Percentiles rank a stretch among this genome's conserved stretches.
Evolutionary conservation across 1,140 invertebrate genomes (phyloP).

Genomic region (Drosophila burlai): DNA sequence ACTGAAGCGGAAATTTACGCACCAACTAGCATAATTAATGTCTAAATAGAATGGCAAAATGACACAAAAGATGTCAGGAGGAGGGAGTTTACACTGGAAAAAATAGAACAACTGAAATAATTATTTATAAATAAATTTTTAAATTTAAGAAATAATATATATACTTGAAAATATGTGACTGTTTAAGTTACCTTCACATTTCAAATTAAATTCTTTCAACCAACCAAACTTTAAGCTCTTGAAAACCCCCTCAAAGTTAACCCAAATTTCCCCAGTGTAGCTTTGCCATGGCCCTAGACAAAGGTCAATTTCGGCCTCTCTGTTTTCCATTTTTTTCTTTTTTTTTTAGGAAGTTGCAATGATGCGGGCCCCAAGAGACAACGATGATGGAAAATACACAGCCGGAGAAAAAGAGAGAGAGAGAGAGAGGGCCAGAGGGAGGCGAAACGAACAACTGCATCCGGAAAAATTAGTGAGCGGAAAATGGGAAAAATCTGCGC

Average conservation of each 20-base stretch:
- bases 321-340: conserved; percentile 20
- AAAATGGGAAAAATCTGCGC: conserved; percentile 68
- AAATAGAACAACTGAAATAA: too few species aligned
- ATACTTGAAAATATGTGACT: too few species aligned
- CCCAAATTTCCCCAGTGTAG: conserved; percentile 3
- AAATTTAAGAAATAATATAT: background rate
- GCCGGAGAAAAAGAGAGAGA: background rate
- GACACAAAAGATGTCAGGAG: conserved; percentile 25
- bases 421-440: background rate
- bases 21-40: conserved; percentile 65
- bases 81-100: background rate
- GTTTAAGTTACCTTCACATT: background rate
- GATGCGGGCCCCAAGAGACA: conserved; percentile 49
- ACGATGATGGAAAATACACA: conserved; percentile 31
- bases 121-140: background rate
- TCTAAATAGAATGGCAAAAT: conserved; percentile 50
- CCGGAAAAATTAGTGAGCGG: conserved; percentile 77
- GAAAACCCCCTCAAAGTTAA: background rate
- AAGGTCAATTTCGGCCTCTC: conserved; percentile 51
- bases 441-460: conserved; percentile 65
- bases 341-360: conserved; percentile 55
- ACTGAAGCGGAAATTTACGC: conserved; percentile 57
- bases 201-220: background rate
- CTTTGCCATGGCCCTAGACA: conserved; percentile 29
- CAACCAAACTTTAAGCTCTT: background rate